Base-by-base conservation (phyloP, 2,888 invertebrate species). In the Endomychus coccineus region DNA sequence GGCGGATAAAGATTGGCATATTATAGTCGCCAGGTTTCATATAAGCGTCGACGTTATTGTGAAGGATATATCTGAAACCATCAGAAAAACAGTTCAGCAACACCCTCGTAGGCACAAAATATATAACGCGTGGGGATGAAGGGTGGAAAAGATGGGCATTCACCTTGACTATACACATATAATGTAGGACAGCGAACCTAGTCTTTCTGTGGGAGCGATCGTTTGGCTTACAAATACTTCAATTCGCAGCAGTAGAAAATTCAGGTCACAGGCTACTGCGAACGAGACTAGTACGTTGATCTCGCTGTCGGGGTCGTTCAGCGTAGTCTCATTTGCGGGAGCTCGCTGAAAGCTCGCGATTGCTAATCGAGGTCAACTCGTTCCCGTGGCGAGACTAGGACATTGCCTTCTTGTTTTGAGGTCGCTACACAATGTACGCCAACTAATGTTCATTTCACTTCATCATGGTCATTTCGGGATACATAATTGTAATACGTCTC, bases 401-500 rank as follows among this genome's bases (percentile, higher is more conserved):
- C 64, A 61, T 62, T 66, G 66, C 56, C 64, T 64, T 51, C 48
- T 50, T 46, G 51, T 65, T 65, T 66, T 67, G 66, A 67, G 67
- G 66, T 66, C 66, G 63, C 50, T 53, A 45, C 34, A 39, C 39
- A 51, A 39, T 34, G 32, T 42, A 45, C 50, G 48, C 54, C 52
- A 51, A 51, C 48, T 50, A 38, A 38, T 46, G 48, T 44, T 50
- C 52, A 53, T 53, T 51, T 53, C 51, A 53, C 52, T 53, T 50
- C 42, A 40, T 44, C 48, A 48, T 32, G 50, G 48, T 40, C 49
- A 43, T 40, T 39, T 32, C 37, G 32, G 21, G 31, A 21, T 31
- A 31, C 29, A 25, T 32, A 37, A 36, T 17, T 25, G 33, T n/a
- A n/a, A n/a, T n/a, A n/a, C n/a, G n/a, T n/a, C n/a, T n/a, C n/a